phyloP scores from a whole-genome alignment of 1,140 invertebrate genomes.

The Pachyrhynchus sulphureomaculatus region DNA sequence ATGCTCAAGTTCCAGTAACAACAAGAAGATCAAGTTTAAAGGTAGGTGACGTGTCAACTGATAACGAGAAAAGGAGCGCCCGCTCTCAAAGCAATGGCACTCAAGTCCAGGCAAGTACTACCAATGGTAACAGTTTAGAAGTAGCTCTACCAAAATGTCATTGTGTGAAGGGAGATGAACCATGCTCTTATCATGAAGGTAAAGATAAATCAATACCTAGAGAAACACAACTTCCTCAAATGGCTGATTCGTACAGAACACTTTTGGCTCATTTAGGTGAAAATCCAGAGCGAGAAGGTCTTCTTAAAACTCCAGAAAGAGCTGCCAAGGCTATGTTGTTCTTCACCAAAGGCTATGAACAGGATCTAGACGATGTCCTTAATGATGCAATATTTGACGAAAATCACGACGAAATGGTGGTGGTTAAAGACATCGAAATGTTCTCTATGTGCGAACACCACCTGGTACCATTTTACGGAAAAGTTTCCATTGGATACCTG shows the following conservation, averaged over 20 bases:
- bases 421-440: constrained; percentile 99
- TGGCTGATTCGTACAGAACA: neutral
- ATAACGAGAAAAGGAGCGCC: neutral
- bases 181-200: neutral
- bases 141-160: constrained; percentile 2
- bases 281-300: constrained; percentile 17
- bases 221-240: constrained; percentile 2
- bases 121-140: no score
- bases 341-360: constrained; percentile 18
- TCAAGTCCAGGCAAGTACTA: neutral
- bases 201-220: neutral
- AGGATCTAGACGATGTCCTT: constrained; percentile 64
- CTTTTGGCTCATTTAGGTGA: constrained; percentile 7
- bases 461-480: constrained; percentile 97
- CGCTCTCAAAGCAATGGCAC: neutral
- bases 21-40: neutral
- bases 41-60: neutral
- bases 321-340: constrained; percentile 15
- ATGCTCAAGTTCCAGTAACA: neutral
- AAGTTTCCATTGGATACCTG: constrained; percentile 97
- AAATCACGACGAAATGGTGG: constrained; percentile 99
- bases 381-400: constrained; percentile 98
- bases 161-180: neutral
- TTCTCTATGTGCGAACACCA: constrained; percentile 99
- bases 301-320: constrained; percentile 21